Evolutionary conservation across 1,140 invertebrate species (phyloP).

Genomic region (Berghia stephanieae): DNA sequence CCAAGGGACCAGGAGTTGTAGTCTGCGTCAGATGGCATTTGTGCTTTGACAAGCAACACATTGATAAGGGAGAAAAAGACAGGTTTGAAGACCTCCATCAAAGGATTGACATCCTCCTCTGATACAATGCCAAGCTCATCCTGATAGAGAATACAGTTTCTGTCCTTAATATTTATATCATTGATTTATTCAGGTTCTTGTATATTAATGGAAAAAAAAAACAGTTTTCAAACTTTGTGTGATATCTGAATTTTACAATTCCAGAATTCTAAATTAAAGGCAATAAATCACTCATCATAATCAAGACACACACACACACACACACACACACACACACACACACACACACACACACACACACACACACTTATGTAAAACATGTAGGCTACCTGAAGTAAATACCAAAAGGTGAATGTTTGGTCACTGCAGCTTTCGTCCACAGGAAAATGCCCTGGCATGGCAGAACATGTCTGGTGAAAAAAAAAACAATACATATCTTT

Average conservation of each 20-base stretch:
- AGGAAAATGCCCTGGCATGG: constrained; percentile 83
- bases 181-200: not conserved
- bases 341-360: constrained; percentile 14
- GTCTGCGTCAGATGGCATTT: constrained; percentile 69
- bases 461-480: constrained; percentile 74
- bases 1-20: constrained; percentile 65
- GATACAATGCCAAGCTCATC: constrained; percentile 72
- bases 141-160: constrained; percentile 57
- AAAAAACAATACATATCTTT: constrained; percentile 4
- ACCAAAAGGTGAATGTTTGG: constrained; percentile 90
- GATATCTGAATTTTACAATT: not conserved
- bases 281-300: not conserved
- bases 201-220: too few species aligned
- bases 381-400: constrained; percentile 83
- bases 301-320: not conserved
- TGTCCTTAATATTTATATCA: not conserved
- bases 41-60: constrained; percentile 75
- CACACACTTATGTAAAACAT: not conserved
- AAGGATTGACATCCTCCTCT: constrained; percentile 67
- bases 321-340: not conserved
- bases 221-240: not conserved
- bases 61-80: constrained; percentile 75
- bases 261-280: not conserved
- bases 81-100: constrained; percentile 71
- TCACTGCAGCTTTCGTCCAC: constrained; percentile 84